A percentile compares a stretch with the other conserved stretches of the same genome.
phyloP scores from a whole-genome alignment of 2,888 invertebrate genomes.

The Mayetiola destructor region DNA sequence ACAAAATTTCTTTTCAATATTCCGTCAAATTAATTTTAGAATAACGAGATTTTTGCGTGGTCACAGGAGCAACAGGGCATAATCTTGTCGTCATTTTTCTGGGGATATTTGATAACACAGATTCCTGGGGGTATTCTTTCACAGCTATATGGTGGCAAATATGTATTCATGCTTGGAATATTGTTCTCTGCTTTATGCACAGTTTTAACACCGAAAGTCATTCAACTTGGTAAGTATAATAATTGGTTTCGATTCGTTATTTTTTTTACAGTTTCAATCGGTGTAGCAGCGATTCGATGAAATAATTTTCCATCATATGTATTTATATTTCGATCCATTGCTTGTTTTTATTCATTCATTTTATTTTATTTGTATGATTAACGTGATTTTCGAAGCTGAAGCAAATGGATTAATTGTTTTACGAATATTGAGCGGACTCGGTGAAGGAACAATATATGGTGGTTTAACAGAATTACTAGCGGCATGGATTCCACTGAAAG shows the following conservation, averaged over 20 bases:
- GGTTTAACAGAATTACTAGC: background rate
- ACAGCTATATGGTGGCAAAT: conserved; percentile 8
- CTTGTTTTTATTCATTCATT: background rate
- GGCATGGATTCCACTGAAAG: background rate
- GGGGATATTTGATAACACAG: conserved; percentile 8
- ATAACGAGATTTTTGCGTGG: too few relatives aligned
- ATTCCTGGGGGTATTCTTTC: background rate
- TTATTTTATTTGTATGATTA: background rate
- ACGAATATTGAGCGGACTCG: background rate
- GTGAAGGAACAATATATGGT: background rate
- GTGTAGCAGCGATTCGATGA: too few relatives aligned
- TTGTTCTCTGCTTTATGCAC: background rate
- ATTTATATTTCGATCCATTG: too few relatives aligned
- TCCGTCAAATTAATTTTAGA: too few relatives aligned
- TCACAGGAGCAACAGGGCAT: conserved; percentile 8
- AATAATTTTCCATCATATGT: background rate
- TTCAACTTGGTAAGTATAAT: background rate
- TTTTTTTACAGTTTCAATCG: too few relatives aligned
- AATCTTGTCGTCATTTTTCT: background rate
- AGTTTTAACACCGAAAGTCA: background rate
- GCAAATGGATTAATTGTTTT: background rate
- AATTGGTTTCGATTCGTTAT: too few relatives aligned
- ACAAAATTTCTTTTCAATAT: background rate
- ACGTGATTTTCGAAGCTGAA: background rate
- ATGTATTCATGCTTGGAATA: background rate